Conservation (phyloP, 2,888 invertebrate species). For the Pristionchus japonicus region DNA sequence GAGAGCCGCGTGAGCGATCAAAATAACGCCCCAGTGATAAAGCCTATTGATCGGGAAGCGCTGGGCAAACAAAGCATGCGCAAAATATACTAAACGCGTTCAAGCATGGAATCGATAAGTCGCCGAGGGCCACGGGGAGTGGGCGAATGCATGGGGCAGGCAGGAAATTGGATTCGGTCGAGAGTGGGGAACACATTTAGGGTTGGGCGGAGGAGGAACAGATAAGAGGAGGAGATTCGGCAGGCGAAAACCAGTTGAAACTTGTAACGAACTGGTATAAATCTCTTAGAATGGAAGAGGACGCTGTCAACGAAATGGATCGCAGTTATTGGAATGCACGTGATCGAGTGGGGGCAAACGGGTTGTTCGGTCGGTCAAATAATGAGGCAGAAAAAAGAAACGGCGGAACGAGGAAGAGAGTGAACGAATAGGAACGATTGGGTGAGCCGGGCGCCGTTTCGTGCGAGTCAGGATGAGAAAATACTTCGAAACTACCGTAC, state of each 20-base stretch:
- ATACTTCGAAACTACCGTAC: background rate
- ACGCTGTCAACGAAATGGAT: background rate
- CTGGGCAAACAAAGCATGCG: background rate
- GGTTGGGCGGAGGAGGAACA: background rate
- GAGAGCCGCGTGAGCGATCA: background rate
- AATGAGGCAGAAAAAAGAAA: background rate
- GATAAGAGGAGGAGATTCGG: background rate
- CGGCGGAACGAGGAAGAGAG: background rate
- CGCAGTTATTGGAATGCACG: background rate
- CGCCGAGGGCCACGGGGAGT: background rate
- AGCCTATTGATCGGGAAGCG: background rate
- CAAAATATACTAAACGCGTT: background rate
- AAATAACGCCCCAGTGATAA: background rate
- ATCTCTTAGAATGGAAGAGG: background rate
- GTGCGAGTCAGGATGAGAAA: background rate
- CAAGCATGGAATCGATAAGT: background rate
- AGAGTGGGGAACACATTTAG: background rate
- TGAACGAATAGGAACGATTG: background rate
- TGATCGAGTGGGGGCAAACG: background rate
- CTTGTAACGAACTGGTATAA: background rate
- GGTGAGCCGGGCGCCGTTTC: background rate
- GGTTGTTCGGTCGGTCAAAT: background rate
- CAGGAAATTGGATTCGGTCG: slow-evolving; percentile 10
- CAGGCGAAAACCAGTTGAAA: background rate
- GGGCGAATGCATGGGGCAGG: background rate